phyloP scores from a whole-genome alignment of 2,113 vertebrate species.

The Lanius ludovicianus region DNA sequence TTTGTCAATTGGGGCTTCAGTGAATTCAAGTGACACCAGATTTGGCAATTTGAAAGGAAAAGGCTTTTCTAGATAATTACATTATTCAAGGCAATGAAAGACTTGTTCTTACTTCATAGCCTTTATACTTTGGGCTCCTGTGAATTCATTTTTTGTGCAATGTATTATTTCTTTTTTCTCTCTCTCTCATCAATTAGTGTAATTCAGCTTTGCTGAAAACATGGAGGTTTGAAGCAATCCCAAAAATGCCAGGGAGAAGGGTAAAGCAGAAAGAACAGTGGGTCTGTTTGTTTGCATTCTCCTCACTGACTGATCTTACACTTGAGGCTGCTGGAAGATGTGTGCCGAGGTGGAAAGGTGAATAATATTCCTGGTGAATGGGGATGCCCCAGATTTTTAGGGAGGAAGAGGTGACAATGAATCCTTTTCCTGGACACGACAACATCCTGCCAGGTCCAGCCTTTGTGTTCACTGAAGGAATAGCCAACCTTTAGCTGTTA shows the following conservation, averaged over 20 bases:
- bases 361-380: not conserved
- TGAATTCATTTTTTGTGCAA: not conserved
- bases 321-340: not conserved
- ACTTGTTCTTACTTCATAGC: not conserved
- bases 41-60: not conserved
- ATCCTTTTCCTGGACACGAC: not conserved
- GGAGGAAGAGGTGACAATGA: not conserved
- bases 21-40: not conserved
- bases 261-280: not conserved
- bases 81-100: not conserved
- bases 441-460: not conserved
- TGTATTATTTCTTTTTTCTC: not conserved
- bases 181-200: not conserved
- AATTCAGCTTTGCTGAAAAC: not conserved
- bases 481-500: not conserved
- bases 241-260: not conserved
- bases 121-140: not conserved
- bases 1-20: not conserved
- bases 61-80: not conserved
- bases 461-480: not conserved
- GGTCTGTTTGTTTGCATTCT: not conserved
- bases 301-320: not conserved
- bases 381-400: not conserved
- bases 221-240: not conserved
- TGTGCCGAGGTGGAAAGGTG: accelerated